phyloP scores from a whole-genome alignment of 2,797 vertebrate species.

The Anabacerthia variegaticeps region DNA sequence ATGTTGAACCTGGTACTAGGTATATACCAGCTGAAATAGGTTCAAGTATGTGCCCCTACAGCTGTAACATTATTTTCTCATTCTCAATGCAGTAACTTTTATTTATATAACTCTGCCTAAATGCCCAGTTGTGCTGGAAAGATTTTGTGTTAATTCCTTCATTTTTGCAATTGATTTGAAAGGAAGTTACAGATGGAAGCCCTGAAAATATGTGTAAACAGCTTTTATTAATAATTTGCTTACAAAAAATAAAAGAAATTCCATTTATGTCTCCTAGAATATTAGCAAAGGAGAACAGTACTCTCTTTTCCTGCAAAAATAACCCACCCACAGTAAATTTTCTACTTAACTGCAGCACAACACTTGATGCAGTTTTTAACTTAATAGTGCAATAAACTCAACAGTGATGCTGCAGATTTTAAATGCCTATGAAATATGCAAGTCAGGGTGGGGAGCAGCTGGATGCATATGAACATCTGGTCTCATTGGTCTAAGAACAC shows the following conservation, averaged over 20 bases:
- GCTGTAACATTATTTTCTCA: background rate
- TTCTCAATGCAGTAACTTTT: background rate
- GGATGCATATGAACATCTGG: constrained; percentile 44
- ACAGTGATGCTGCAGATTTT: constrained; percentile 40
- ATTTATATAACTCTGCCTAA: background rate
- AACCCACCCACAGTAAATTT: constrained; percentile 3
- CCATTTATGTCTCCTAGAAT: background rate
- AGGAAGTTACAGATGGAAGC: background rate
- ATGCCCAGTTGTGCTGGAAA: background rate
- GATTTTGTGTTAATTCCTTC: background rate
- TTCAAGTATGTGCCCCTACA: background rate
- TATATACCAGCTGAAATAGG: background rate
- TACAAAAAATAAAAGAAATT: background rate
- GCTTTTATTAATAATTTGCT: background rate
- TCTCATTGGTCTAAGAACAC: background rate
- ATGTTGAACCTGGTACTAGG: background rate
- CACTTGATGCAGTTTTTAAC: constrained; percentile 56
- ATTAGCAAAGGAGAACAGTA: background rate
- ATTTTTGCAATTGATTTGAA: background rate
- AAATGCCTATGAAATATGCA: constrained; percentile 46
- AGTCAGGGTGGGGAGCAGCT: constrained; percentile 47
- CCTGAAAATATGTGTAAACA: background rate
- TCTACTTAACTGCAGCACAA: background rate
- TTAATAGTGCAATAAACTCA: constrained; percentile 70
- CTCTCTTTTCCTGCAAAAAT: background rate